These are phyloP conservation scores for Melieria omissa DNA, from an alignment of 2,888 invertebrate species.

Conservation along the genomic window DNA sequence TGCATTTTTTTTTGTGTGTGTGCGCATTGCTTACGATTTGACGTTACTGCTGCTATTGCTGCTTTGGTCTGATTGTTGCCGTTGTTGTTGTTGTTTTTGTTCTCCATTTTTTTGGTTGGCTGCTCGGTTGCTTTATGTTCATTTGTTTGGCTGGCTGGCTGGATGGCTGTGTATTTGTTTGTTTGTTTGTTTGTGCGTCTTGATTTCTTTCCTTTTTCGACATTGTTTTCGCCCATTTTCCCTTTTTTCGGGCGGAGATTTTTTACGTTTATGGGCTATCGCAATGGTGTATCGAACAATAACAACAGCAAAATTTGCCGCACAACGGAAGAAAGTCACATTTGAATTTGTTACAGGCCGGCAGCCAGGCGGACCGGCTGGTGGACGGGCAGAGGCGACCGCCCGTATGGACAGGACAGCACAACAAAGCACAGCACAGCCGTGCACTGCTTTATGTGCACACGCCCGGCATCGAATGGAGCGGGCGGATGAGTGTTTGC, in stretches of 20 bases:
- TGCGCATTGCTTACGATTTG: background rate
- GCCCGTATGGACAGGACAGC: background rate
- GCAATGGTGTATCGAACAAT: constrained; percentile 55
- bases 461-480: background rate
- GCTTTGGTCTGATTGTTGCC: constrained; percentile 15
- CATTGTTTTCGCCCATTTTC: background rate
- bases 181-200: background rate
- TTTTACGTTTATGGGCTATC: constrained; percentile 30
- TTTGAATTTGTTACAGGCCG: constrained; percentile 53
- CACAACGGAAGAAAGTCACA: constrained; percentile 50
- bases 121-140: background rate
- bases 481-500: background rate
- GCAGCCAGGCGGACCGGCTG: background rate
- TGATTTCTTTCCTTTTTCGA: background rate
- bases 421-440: background rate
- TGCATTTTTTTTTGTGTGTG: constrained; percentile 2
- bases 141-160: background rate
- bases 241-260: constrained; percentile 8
- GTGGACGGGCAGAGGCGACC: background rate
- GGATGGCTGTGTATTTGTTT: background rate
- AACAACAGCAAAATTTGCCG: constrained; percentile 44
- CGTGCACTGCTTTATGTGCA: background rate
- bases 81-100: constrained; percentile 3
- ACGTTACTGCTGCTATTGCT: background rate
- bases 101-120: background rate